A percentile compares a stretch with the other conserved stretches of the same genome.
These are phyloP conservation scores for Dynastes hyllus DNA, from an alignment of 2,888 invertebrate species.

Conservation along the genomic window DNA sequence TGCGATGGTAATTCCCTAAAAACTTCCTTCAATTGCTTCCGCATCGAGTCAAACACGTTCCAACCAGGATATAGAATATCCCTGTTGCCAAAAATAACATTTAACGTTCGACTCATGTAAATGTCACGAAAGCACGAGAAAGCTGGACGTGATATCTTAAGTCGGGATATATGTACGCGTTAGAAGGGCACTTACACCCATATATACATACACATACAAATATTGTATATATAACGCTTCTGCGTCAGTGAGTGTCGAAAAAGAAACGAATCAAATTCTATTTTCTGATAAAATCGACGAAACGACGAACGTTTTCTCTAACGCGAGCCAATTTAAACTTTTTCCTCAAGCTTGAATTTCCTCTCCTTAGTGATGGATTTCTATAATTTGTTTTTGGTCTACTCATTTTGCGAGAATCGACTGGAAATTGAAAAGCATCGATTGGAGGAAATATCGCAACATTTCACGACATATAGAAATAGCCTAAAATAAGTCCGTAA, in stretches of 20 bases:
- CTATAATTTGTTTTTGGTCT: conserved; percentile 19
- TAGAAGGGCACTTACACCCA: background rate
- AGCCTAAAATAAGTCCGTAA: background rate
- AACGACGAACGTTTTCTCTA: background rate
- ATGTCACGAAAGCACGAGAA: background rate
- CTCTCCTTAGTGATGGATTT: background rate
- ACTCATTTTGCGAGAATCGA: background rate
- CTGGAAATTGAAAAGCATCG: conserved; percentile 3
- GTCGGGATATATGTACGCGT: background rate
- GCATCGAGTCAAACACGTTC: too few species aligned
- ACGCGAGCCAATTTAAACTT: conserved; percentile 22
- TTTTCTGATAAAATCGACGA: conserved; percentile 26
- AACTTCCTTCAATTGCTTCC: too few species aligned
- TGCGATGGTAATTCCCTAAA: too few species aligned
- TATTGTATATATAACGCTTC: too few species aligned
- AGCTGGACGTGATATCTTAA: background rate
- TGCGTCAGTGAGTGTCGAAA: too few species aligned
- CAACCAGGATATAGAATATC: too few species aligned
- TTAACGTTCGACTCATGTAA: background rate
- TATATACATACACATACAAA: too few species aligned
- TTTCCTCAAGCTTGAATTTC: background rate
- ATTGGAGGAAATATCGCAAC: background rate
- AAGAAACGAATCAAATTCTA: background rate
- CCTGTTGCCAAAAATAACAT: background rate
- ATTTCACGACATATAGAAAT: background rate